A percentile compares a stretch with the other conserved stretches of the same genome.
Conservation (phyloP, 1,140 invertebrate genomes). For the Laodelphax striatellus region DNA sequence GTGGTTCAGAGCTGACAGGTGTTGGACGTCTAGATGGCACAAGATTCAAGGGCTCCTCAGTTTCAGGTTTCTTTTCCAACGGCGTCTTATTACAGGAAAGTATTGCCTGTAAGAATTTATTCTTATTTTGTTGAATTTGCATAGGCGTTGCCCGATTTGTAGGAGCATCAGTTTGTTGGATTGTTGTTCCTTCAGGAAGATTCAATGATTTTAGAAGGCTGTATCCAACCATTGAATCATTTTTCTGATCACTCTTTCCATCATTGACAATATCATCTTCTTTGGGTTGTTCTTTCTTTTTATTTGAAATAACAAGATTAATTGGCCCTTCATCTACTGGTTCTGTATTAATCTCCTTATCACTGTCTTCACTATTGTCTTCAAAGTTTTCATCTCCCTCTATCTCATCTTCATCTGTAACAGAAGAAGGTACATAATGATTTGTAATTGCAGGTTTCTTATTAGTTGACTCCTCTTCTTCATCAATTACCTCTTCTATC, state of each 20-base stretch:
- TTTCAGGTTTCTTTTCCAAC: slow-evolving; percentile 5
- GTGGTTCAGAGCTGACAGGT: slow-evolving; percentile 1
- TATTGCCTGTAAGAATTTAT: slow-evolving; percentile 19
- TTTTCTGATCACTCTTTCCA: background rate
- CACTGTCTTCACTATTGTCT: background rate
- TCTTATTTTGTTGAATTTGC: slow-evolving; percentile 11
- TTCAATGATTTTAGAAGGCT: slow-evolving; percentile 15
- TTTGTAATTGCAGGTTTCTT: slow-evolving; percentile 34
- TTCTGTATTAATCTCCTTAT: slow-evolving; percentile 7
- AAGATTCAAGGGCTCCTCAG: slow-evolving; percentile 49
- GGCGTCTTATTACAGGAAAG: slow-evolving; percentile 14
- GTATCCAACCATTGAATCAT: slow-evolving; percentile 5
- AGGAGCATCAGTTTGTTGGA: slow-evolving; percentile 1
- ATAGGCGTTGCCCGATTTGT: background rate
- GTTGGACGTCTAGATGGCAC: slow-evolving; percentile 41
- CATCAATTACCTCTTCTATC: slow-evolving; percentile 31
- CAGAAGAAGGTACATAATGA: slow-evolving; percentile 12
- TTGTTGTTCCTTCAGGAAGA: slow-evolving; percentile 17
- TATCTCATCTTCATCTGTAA: slow-evolving; percentile 16
- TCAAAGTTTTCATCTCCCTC: slow-evolving; percentile 23
- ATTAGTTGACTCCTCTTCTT: slow-evolving; percentile 42
- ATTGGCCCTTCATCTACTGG: background rate
- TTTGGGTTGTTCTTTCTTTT: slow-evolving; percentile 4
- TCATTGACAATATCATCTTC: background rate
- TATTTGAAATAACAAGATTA: slow-evolving; percentile 6